Conservation (phyloP, 2,888 invertebrate species). For the Drosophila paucipuncta region DNA sequence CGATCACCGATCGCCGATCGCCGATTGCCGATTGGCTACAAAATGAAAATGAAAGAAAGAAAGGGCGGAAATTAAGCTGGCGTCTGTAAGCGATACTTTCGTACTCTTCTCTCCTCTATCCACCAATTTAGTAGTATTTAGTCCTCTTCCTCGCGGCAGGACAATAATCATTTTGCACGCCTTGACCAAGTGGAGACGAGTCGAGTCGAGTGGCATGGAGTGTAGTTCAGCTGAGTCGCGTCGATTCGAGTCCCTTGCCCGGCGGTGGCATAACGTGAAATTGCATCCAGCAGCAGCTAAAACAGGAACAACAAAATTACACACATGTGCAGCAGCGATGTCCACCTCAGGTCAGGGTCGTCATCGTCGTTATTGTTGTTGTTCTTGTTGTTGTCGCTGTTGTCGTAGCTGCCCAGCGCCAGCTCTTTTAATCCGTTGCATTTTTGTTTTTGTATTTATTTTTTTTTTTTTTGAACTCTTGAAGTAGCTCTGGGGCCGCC, state of each 20-base stretch:
- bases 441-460: slow-evolving; percentile 8
- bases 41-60: background rate
- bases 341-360: slow-evolving; percentile 1
- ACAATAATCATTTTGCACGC: slow-evolving; percentile 73
- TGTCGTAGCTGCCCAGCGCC: slow-evolving; percentile 62
- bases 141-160: slow-evolving; percentile 43
- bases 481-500: slow-evolving; percentile 20
- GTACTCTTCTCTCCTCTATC: slow-evolving; percentile 8
- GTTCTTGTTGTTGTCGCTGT: slow-evolving; percentile 30
- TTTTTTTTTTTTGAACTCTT: background rate
- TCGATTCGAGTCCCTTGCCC: slow-evolving; percentile 35
- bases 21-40: background rate
- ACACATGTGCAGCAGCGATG: slow-evolving; percentile 30
- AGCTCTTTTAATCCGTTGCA: slow-evolving; percentile 69
- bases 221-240: slow-evolving; percentile 9
- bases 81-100: slow-evolving; percentile 47
- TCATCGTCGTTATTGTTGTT: background rate
- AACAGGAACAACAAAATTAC: slow-evolving; percentile 42
- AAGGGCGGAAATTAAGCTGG: slow-evolving; percentile 11
- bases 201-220: background rate
- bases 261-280: slow-evolving; percentile 69
- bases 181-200: slow-evolving; percentile 25
- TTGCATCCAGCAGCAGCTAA: slow-evolving; percentile 52
- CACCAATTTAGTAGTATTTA: slow-evolving; percentile 1
- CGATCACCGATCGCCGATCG: background rate